A percentile compares a stretch with the other conserved stretches of the same genome.
Conservation (phyloP, 2,797 vertebrate genomes). For the Sebastes oblongus region DNA sequence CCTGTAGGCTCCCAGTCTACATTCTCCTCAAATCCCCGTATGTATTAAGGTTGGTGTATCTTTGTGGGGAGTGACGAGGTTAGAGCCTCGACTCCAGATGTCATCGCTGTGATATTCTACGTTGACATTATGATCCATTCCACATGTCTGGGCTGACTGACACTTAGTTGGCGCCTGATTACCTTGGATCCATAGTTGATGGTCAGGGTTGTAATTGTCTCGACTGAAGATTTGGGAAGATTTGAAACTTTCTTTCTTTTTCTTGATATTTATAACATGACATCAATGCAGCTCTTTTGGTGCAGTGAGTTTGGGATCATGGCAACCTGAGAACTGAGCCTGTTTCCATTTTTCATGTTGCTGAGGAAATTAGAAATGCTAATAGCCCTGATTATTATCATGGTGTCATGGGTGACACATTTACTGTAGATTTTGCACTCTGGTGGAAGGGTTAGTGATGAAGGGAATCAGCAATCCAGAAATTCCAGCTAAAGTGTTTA, state of each 20-base stretch:
- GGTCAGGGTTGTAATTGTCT: neutral
- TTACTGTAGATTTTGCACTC: constrained; percentile 23
- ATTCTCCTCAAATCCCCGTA: neutral
- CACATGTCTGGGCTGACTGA: neutral
- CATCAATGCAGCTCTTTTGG: neutral
- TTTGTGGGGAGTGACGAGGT: neutral
- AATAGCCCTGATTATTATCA: constrained; percentile 19
- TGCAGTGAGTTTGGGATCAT: neutral
- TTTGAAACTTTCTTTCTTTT: neutral
- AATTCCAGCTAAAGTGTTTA: neutral
- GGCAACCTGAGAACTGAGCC: neutral
- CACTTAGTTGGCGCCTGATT: neutral
- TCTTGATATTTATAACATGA: neutral
- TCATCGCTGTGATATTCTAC: neutral
- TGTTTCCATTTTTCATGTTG: constrained; percentile 19
- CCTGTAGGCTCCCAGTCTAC: neutral
- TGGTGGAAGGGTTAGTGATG: constrained; percentile 2
- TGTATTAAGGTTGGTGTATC: neutral
- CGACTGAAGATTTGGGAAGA: neutral
- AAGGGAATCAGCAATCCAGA: constrained; percentile 2
- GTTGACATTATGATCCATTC: neutral
- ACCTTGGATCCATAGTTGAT: neutral
- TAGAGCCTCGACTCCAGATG: neutral
- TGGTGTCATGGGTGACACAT: constrained; percentile 19
- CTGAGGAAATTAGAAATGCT: constrained; percentile 20